Evolutionary conservation across 2,113 vertebrate genomes (phyloP).

Genomic region (Periophthalmodon schlosseri): DNA sequence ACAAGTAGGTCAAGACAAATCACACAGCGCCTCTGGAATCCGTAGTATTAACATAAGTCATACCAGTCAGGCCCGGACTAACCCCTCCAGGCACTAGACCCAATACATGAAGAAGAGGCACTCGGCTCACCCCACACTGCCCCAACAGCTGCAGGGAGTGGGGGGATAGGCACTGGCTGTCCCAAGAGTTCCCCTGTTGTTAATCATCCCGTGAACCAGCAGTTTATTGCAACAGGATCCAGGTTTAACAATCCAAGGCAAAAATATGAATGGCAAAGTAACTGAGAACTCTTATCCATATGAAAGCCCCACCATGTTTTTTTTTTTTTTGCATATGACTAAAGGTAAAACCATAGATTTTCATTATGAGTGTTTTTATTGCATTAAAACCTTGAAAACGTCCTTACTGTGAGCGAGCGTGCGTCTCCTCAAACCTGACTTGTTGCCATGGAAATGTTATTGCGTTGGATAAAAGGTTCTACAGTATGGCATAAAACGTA

Average conservation of each 20-base stretch:
- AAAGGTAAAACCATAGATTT: no score
- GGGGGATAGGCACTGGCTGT: neutral
- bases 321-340: no score
- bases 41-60: constrained; percentile 44
- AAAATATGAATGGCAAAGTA: neutral
- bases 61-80: constrained; percentile 36
- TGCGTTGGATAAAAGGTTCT: no score
- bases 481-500: no score
- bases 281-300: neutral
- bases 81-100: constrained; percentile 19
- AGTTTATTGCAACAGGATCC: neutral
- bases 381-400: no score
- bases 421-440: no score
- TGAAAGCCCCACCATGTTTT: no score
- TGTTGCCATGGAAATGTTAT: no score
- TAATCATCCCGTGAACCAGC: neutral
- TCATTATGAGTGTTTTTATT: no score
- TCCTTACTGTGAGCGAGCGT: no score
- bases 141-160: constrained; percentile 49
- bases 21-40: constrained; percentile 50
- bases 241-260: neutral
- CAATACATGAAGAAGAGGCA: constrained; percentile 6
- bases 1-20: constrained; percentile 62
- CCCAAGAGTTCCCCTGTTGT: neutral
- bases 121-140: constrained; percentile 16